Evolutionary conservation across 2,888 invertebrate species (phyloP).

Genomic region (Pristionchus exspectatus): DNA sequence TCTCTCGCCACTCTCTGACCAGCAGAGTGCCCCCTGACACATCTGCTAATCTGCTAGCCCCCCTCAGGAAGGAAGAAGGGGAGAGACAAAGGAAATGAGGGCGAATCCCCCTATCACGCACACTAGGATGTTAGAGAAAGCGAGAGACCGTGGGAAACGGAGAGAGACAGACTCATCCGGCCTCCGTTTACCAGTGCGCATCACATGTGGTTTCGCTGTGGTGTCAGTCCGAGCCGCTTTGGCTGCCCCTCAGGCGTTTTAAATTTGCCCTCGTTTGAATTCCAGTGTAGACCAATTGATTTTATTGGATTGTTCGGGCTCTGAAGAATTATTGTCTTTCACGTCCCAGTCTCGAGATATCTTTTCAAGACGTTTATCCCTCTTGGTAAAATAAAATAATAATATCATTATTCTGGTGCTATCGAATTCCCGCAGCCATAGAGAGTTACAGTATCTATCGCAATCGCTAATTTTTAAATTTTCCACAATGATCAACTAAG

Average conservation of each 20-base stretch:
- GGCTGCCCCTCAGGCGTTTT: slow-evolving; percentile 4
- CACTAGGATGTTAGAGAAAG: not conserved
- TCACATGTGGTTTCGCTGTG: slow-evolving; percentile 1
- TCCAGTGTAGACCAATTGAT: not conserved
- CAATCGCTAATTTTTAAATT: too few relatives aligned
- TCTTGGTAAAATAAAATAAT: too few relatives aligned
- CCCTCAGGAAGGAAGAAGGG: slow-evolving; percentile 4
- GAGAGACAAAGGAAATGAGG: slow-evolving; percentile 43
- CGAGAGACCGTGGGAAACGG: not conserved
- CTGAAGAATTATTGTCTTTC: not conserved
- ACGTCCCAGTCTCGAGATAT: too few relatives aligned
- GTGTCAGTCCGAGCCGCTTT: slow-evolving; percentile 21
- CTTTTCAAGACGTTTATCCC: too few relatives aligned
- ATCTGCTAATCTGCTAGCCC: slow-evolving; percentile 38
- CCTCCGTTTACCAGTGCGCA: not conserved
- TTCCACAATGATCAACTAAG: too few relatives aligned
- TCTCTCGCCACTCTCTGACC: slow-evolving; percentile 6
- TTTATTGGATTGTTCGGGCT: not conserved
- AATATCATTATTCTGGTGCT: too few relatives aligned
- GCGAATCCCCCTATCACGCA: not conserved
- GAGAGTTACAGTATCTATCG: not conserved
- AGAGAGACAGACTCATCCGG: not conserved
- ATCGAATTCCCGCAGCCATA: too few relatives aligned
- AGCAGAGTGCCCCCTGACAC: slow-evolving; percentile 3
- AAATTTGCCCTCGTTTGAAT: not conserved